Conservation (phyloP, 2,888 invertebrate species). For the Gymnocheta viridis region DNA sequence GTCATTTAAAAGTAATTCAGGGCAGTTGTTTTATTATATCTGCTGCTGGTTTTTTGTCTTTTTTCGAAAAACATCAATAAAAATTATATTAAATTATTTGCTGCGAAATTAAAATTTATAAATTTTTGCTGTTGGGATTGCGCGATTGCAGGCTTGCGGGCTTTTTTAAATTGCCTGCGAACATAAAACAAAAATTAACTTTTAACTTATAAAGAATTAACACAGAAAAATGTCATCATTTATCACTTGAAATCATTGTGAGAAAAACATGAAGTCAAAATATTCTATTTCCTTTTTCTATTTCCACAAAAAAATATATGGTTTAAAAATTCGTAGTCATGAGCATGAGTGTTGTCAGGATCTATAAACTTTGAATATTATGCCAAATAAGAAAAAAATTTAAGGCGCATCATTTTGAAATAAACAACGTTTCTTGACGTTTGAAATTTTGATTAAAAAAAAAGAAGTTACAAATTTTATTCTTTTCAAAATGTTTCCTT, state of each 20-base stretch:
- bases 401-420: no score
- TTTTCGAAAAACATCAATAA: not conserved
- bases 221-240: not conserved
- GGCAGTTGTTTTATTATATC: not conserved
- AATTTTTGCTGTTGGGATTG: not conserved
- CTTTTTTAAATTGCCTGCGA: not conserved
- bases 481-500: no score
- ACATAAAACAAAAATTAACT: not conserved
- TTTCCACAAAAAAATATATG: not conserved
- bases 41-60: not conserved
- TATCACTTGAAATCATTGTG: not conserved
- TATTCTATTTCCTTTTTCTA: not conserved
- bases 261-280: not conserved
- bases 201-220: not conserved
- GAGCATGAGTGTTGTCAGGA: not conserved
- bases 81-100: not conserved
- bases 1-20: slow-evolving; percentile 60
- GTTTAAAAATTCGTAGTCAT: not conserved
- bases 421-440: no score
- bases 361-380: no score
- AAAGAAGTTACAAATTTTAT: no score
- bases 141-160: no score
- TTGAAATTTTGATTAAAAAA: no score
- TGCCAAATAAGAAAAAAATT: no score
- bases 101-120: not conserved